phyloP scores from a whole-genome alignment of 2,113 vertebrate genomes.

The Excalfactoria chinensis region DNA sequence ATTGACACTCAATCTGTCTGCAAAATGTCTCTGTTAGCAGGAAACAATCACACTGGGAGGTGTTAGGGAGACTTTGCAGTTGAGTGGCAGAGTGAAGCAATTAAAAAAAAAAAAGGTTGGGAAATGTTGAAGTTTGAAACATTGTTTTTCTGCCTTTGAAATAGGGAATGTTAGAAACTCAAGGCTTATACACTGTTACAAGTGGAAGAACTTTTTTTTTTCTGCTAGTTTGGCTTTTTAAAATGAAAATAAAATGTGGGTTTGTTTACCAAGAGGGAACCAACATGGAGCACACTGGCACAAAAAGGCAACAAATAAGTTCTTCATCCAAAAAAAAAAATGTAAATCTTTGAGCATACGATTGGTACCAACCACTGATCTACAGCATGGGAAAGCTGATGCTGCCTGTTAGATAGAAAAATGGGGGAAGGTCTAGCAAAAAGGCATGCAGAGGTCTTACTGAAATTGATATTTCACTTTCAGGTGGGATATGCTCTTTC shows the following conservation, averaged over 20 bases:
- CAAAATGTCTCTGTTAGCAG: conserved; percentile 58
- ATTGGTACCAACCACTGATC: background rate
- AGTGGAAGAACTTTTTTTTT: background rate
- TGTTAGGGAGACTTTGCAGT: conserved; percentile 51
- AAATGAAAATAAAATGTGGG: background rate
- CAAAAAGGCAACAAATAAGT: background rate
- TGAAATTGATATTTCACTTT: background rate
- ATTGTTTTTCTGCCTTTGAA: background rate
- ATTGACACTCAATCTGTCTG: conserved; percentile 68
- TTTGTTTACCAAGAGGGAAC: background rate
- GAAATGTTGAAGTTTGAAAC: background rate
- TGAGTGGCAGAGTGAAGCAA: conserved; percentile 14
- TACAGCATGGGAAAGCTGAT: background rate
- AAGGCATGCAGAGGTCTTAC: background rate
- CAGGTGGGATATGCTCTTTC: background rate
- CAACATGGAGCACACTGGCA: background rate
- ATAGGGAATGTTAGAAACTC: background rate
- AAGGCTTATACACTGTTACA: background rate
- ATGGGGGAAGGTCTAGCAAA: background rate
- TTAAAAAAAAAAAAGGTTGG: conserved; percentile 16
- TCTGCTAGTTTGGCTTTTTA: background rate
- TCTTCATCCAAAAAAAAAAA: background rate
- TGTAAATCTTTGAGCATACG: background rate
- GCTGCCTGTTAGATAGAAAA: background rate
- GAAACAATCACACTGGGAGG: conserved; percentile 51